Conservation (phyloP, 1,140 invertebrate genomes). For the Heliconius melpomene region DNA sequence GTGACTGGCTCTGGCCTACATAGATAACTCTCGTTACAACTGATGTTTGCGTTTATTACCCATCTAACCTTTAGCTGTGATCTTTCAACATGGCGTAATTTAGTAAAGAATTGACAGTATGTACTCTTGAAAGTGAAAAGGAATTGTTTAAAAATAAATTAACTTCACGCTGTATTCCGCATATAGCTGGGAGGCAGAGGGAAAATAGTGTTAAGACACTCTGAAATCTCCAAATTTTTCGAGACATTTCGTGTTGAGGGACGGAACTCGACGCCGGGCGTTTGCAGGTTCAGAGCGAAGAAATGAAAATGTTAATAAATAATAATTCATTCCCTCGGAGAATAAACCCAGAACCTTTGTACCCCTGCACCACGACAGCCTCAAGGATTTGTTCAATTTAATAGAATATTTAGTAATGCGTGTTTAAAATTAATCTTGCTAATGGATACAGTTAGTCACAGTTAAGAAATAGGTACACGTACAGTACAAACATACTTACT, state of each 20-base stretch:
- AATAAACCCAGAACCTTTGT: too few species aligned
- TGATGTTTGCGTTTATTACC: slow-evolving; percentile 27
- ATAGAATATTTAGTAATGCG: neutral
- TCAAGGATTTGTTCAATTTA: neutral
- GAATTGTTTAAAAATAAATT: neutral
- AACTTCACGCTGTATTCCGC: too few species aligned
- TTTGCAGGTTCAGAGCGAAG: too few species aligned
- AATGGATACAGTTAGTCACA: neutral
- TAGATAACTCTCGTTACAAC: slow-evolving; percentile 32
- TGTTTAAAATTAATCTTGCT: slow-evolving; percentile 1
- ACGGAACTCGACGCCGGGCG: too few species aligned
- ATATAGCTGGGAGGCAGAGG: too few species aligned
- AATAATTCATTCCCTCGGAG: too few species aligned
- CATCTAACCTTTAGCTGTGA: slow-evolving; percentile 1
- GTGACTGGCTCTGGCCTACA: slow-evolving; percentile 34
- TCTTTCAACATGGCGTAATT: neutral
- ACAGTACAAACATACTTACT: neutral
- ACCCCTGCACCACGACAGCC: too few species aligned
- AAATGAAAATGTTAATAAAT: too few species aligned
- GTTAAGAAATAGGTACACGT: neutral
- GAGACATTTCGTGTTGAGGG: too few species aligned
- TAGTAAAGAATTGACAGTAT: neutral
- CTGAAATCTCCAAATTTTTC: too few species aligned
- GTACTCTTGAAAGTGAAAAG: slow-evolving; percentile 1
- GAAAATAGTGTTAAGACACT: too few species aligned